Base-by-base conservation (phyloP, 2,113 vertebrate species). In the Perognathus longimembris region DNA sequence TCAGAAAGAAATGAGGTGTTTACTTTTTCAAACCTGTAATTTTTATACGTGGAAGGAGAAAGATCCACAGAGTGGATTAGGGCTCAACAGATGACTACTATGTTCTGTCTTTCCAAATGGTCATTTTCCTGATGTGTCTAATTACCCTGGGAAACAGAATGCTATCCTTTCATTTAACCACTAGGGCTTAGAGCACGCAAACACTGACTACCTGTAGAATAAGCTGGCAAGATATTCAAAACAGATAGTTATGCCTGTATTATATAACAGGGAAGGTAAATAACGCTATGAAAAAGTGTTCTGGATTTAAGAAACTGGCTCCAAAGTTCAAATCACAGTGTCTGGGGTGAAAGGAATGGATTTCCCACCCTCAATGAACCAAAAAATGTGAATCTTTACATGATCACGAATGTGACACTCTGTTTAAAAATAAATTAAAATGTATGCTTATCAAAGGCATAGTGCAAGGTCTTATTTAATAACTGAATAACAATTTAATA, bases 221-320 rank as follows among this genome's bases (percentile, higher is more conserved):
- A 57, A 91, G 64, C 79, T 90, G 64, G 74, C 8, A 74, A 38
- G 77, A 59, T 77, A 50, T 76, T 75, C 34, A 74, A 45, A 89
- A 93, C 93, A 96, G 81, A 95, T 95, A 88, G 63, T 93, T 89
- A 70, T 77, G 57, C 42, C 36, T 97, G 77, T 96, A 96, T 93
- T 88, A 45, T 67, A 80, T 89, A 67, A 70, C 70, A 88, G 26
- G 7, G 15, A 69, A 36, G 17, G 54, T 88, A 79, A 91, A 91
- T 45, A 42, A 91, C 76, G 57, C 30, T 79, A 83, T 64, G 75
- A 86, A 70, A 96, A 85, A 90, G 85, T 64, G 38, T 67, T 54
- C 70, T n/a, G 89, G 85, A 57, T 66, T 93, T 91, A 88, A 82
- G 50, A 74, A 54, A 70, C 15, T 24, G 14, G 2, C 20, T 96